Evolutionary conservation across 2,797 vertebrate species (phyloP).

Genomic region (Ciconia nigra): DNA sequence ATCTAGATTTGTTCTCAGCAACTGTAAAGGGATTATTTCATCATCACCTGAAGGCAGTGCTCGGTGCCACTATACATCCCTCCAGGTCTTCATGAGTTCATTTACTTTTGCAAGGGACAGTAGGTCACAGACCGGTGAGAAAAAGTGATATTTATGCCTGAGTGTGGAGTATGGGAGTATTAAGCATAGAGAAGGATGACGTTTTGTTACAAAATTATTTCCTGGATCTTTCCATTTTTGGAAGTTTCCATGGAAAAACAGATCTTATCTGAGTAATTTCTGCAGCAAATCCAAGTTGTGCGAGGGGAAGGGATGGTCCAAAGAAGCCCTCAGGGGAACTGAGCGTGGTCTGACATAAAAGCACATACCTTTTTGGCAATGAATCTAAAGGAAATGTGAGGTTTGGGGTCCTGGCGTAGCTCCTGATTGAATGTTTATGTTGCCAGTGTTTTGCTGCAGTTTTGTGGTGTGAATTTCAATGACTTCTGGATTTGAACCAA

Average conservation of each 20-base stretch:
- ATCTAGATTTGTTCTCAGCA: neutral
- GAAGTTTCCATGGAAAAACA: neutral
- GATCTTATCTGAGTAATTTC: neutral
- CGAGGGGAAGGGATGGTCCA: neutral
- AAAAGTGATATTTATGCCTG: neutral
- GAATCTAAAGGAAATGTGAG: neutral
- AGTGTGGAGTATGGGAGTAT: neutral
- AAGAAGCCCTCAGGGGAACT: neutral
- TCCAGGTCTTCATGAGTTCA: neutral
- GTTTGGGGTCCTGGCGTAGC: neutral
- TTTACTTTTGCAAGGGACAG: neutral
- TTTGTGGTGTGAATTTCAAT: neutral
- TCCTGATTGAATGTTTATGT: neutral
- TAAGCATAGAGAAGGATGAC: neutral
- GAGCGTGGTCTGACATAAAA: neutral
- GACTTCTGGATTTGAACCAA: neutral
- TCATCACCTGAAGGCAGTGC: neutral
- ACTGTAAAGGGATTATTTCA: neutral
- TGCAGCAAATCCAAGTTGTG: neutral
- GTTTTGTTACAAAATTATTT: neutral
- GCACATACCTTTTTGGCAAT: neutral
- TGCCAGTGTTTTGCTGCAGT: neutral
- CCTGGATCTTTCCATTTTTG: neutral
- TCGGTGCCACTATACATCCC: neutral
- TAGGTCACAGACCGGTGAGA: neutral